These are phyloP conservation scores for Tonatia bakeri DNA, from an alignment of 2,113 vertebrate species.

Conservation along the genomic window DNA sequence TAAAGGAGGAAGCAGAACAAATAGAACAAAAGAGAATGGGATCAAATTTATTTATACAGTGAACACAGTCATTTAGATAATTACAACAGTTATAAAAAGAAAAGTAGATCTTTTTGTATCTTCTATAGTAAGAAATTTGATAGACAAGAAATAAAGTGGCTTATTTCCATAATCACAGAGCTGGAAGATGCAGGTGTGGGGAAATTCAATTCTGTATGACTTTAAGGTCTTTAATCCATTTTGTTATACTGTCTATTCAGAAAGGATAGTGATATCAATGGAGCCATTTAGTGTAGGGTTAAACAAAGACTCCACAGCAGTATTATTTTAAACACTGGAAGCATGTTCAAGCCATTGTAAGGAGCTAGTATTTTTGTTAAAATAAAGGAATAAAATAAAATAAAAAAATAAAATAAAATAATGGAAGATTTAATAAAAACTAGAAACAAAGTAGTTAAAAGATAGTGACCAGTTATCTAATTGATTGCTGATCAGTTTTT, in stretches of 20 bases:
- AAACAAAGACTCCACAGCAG: neutral
- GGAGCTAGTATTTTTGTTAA: neutral
- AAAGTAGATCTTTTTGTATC: neutral
- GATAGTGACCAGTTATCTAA: neutral
- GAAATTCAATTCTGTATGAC: neutral
- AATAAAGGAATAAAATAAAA: neutral
- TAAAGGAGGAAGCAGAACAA: neutral
- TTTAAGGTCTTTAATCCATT: neutral
- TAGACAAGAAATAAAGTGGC: neutral
- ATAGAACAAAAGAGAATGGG: neutral
- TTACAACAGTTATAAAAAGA: neutral
- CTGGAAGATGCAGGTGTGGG: neutral
- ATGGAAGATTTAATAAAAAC: neutral
- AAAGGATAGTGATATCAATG: neutral
- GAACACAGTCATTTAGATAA: neutral
- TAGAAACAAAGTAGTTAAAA: neutral
- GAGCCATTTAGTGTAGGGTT: neutral
- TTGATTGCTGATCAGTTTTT: neutral
- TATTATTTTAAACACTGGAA: neutral
- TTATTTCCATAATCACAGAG: neutral
- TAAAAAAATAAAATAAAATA: too few relatives aligned
- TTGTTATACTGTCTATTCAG: neutral
- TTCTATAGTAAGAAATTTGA: neutral
- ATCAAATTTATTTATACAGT: neutral
- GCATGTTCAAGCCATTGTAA: neutral